phyloP scores from a whole-genome alignment of 2,113 vertebrate species.

The human region DNA sequence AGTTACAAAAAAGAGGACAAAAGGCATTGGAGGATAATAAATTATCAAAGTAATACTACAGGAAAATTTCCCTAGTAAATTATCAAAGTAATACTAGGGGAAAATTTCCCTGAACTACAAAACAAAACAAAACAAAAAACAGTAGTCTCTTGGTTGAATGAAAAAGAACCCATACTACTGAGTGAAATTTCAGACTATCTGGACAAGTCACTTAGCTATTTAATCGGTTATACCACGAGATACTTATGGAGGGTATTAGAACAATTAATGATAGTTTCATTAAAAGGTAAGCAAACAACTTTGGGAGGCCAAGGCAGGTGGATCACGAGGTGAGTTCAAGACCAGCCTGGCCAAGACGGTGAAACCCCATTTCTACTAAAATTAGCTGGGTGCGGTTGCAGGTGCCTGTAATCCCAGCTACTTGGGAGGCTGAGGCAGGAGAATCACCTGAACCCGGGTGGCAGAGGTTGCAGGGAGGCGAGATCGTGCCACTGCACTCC shows the following conservation, averaged over 20 bases:
- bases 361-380: no score
- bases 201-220: background rate
- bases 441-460: no score
- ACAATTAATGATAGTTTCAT: background rate
- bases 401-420: no score
- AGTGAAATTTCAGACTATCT: background rate
- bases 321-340: no score
- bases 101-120: background rate
- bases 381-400: no score
- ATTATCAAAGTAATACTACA: background rate
- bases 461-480: no score
- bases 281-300: background rate
- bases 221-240: background rate
- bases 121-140: background rate
- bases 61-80: background rate
- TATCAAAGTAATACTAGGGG: no score
- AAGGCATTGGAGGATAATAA: background rate
- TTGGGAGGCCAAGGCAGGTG: no score
- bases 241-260: background rate
- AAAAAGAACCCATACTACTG: background rate
- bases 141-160: background rate
- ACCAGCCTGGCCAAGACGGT: no score
- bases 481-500: no score
- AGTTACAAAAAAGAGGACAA: background rate
- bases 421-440: no score